Percentiles rank a stretch among this genome's conserved stretches.
Conservation (phyloP, 2,797 vertebrate genomes). For the Petrocephalus sullivani region DNA sequence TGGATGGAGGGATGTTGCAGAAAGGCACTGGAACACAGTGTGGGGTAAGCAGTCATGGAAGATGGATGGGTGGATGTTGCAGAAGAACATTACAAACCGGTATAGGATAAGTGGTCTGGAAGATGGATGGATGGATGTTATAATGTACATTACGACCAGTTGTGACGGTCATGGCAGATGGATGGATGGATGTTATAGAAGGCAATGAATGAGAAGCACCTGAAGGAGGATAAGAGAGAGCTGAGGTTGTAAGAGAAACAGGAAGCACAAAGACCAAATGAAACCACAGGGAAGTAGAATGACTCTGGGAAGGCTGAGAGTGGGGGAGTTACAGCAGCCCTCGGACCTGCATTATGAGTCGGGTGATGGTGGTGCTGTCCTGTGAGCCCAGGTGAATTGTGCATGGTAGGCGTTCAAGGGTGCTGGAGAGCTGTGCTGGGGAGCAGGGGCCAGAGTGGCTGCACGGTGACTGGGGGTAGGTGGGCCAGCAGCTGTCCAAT, state of each 20-base stretch:
- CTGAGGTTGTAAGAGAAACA: constrained; percentile 40
- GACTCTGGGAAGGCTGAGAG: background rate
- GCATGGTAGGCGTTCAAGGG: constrained; percentile 37
- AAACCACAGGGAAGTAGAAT: background rate
- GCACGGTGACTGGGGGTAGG: background rate
- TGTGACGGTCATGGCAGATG: background rate
- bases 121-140: background rate
- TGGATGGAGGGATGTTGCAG: background rate
- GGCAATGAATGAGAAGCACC: constrained; percentile 15
- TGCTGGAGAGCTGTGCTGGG: constrained; percentile 29
- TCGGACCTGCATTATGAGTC: constrained; percentile 36
- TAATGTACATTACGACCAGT: no score
- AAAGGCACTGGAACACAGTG: no score
- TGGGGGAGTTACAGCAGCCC: background rate
- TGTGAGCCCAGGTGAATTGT: constrained; percentile 30
- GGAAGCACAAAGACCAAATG: constrained; percentile 26
- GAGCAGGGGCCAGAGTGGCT: background rate
- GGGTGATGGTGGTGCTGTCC: constrained; percentile 29
- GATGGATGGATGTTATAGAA: background rate
- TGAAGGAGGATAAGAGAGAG: constrained; percentile 35
- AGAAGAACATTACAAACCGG: no score
- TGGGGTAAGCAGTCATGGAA: no score
- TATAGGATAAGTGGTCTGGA: no score
- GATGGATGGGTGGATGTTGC: no score
- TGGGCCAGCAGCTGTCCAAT: background rate